phyloP scores from a whole-genome alignment of 23 tunicate genomes.

The Styela plicata region DNA sequence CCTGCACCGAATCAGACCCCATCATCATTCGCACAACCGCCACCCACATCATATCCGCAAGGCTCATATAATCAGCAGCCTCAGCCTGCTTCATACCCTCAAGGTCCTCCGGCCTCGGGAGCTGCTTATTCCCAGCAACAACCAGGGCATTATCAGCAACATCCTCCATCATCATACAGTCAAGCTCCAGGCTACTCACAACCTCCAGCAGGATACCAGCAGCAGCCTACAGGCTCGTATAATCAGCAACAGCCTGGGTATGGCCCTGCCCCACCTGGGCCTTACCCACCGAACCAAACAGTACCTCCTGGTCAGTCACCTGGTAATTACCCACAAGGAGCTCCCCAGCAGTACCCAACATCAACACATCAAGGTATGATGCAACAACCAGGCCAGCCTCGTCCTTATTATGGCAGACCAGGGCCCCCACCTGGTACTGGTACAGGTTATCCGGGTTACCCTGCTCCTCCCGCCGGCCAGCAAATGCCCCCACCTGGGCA shows the following conservation, averaged over 20 bases:
- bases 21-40: not conserved
- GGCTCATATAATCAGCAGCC: conserved; percentile 10
- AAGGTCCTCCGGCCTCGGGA: not conserved
- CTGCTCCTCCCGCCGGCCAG: not conserved
- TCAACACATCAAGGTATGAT: conserved; percentile 26
- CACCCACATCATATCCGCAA: not conserved
- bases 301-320: not conserved
- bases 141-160: not conserved
- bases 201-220: conserved; percentile 16
- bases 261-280: not conserved
- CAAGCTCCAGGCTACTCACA: not conserved
- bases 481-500: conserved; percentile 9
- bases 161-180: conserved; percentile 4
- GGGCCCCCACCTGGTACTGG: not conserved
- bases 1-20: not conserved
- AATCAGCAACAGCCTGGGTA: not conserved
- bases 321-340: not conserved
- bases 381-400: conserved; percentile 6
- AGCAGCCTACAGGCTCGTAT: not conserved
- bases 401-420: conserved; percentile 22
- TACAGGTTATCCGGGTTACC: conserved; percentile 10
- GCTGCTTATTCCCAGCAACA: not conserved
- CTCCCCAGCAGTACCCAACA: conserved; percentile 2
- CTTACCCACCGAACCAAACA: conserved; percentile 1
- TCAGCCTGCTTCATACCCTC: not conserved